Base-by-base conservation (phyloP, 2,888 invertebrate genomes). In the Gisinianus flammeolus region DNA sequence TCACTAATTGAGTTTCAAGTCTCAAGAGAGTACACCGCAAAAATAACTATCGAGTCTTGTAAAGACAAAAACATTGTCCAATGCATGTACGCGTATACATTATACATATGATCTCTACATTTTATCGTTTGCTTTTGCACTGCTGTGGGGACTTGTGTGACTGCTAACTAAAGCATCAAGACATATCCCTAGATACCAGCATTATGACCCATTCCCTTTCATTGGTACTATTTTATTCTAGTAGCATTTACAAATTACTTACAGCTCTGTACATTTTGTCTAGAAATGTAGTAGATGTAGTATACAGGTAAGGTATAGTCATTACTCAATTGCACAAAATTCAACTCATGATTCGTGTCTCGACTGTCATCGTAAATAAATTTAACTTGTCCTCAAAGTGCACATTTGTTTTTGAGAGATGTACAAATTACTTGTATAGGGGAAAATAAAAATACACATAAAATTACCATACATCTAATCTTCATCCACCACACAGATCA, bases 371-470 rank as follows among this genome's bases (percentile, higher is more conserved):
- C 62, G 26, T 62, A 62, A 62, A 62, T 62, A 26, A 62, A 62
- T 62, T 62, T 26, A 62, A 62, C 62, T 62, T 62, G 62, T 62
- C 62, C 62, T 62, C 62, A 62, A 62, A 62, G 26, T 10, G 28
- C 12, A 62, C 62, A 62, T 62, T 62, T 62, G 26, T 26, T 26
- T 26, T 62, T 8, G 62, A 62, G 44, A 44, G 19, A 4, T 44
- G 44, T 44, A 19, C 44, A 16, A 44, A 44, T 44, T 44, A 44
- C 44, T n/a, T n/a, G n/a, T n/a, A n/a, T n/a, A n/a, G n/a, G 19
- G 3, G 44, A 44, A 1, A 19, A 44, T 44, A 19, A 44, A 44
- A 44, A 44, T 44, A n/a, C n/a, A n/a, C n/a, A n/a, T n/a, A 19
- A 44, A 44, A 44, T 44, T 44, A 44, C 19, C 44, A 44, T 19